Evolutionary conservation across 2,888 invertebrate species (phyloP).

Genomic region (Polia nebulosa): DNA sequence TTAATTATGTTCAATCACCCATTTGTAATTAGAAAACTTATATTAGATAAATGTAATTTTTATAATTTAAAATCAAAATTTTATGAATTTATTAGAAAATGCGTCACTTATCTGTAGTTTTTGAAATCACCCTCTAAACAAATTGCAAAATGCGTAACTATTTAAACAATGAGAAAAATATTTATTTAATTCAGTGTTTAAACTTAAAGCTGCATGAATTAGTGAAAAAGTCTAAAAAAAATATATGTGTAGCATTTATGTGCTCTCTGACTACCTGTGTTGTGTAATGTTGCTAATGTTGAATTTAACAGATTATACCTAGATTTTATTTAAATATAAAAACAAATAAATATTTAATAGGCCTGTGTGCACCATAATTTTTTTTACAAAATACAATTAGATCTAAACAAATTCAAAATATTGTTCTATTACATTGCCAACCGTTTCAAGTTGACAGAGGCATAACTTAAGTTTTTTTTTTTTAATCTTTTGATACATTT

Average conservation of each 20-base stretch:
- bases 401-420: not conserved
- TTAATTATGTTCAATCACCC: not conserved
- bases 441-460: not conserved
- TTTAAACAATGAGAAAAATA: not conserved
- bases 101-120: not conserved
- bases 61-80: too few relatives aligned
- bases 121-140: not conserved
- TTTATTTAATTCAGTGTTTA: not conserved
- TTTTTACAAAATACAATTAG: not conserved
- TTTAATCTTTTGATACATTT: too few relatives aligned
- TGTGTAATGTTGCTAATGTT: slow-evolving; percentile 6
- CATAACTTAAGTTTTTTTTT: too few relatives aligned
- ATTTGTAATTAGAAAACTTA: too few relatives aligned
- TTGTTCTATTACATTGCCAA: not conserved
- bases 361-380: slow-evolving; percentile 11
- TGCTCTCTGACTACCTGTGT: not conserved
- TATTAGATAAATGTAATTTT: too few relatives aligned
- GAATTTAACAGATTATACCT: not conserved
- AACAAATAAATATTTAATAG: not conserved
- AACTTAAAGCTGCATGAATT: slow-evolving; percentile 28
- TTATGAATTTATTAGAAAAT: too few relatives aligned
- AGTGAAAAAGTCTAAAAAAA: not conserved
- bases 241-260: not conserved
- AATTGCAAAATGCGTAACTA: not conserved
- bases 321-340: not conserved